phyloP scores from a whole-genome alignment of 2,888 invertebrate species.

The Neoitamus cyanurus region DNA sequence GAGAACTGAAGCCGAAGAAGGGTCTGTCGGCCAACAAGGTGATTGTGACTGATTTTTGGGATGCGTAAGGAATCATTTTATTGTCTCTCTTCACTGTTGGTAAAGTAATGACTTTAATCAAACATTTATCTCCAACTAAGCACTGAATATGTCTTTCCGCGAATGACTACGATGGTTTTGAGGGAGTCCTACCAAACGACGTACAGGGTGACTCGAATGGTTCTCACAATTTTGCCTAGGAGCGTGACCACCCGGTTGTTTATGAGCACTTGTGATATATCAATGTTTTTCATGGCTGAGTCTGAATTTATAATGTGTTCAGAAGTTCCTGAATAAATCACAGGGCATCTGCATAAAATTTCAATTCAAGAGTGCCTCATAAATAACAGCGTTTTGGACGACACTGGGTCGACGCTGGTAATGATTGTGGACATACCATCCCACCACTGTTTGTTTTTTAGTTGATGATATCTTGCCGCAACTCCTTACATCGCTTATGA shows the following conservation, averaged over 20 bases:
- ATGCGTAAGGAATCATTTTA: too few species aligned
- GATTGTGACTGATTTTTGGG: too few species aligned
- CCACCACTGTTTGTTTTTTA: not conserved
- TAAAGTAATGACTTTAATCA: not conserved
- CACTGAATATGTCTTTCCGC: not conserved
- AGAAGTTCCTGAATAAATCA: not conserved
- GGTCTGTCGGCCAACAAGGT: too few species aligned
- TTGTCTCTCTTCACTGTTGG: too few species aligned
- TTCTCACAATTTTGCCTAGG: too few species aligned
- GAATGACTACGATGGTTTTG: not conserved
- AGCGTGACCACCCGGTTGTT: not conserved
- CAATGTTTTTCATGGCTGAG: not conserved
- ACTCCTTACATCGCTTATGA: conserved; percentile 15
- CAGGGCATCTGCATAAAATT: conserved; percentile 25
- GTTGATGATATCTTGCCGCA: not conserved
- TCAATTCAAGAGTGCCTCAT: conserved; percentile 25
- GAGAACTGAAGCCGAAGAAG: too few species aligned
- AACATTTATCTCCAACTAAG: not conserved
- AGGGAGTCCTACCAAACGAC: not conserved
- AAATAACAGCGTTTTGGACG: not conserved
- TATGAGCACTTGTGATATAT: conserved; percentile 19
- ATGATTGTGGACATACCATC: conserved; percentile 1
- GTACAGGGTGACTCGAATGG: not conserved
- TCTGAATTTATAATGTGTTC: conserved; percentile 7
- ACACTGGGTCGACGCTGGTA: not conserved